Percentiles rank a stretch among this genome's conserved stretches.
Conservation (phyloP, 2,797 vertebrate species). For the Toxotes lorentzi region DNA sequence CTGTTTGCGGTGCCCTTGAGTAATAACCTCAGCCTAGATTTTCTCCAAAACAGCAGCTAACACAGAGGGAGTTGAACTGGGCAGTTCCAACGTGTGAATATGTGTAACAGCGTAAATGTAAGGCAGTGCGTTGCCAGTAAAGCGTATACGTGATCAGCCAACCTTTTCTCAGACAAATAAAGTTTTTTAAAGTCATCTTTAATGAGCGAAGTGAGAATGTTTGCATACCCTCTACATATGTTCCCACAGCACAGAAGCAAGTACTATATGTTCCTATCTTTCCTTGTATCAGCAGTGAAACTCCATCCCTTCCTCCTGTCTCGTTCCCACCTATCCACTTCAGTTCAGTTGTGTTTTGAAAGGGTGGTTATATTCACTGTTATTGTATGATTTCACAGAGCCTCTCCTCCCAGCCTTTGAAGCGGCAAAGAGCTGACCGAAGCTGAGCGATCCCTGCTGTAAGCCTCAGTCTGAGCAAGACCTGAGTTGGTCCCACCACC, state of each 20-base stretch:
- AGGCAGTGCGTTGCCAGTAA: slow-evolving; percentile 18
- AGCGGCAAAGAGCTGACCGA: slow-evolving; percentile 77
- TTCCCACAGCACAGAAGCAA: slow-evolving; percentile 63
- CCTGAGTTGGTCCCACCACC: slow-evolving; percentile 72
- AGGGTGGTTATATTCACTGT: slow-evolving; percentile 82
- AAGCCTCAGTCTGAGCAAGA: slow-evolving; percentile 78
- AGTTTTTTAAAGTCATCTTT: slow-evolving; percentile 30
- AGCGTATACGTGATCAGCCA: slow-evolving; percentile 21
- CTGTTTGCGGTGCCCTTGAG: slow-evolving; percentile 1
- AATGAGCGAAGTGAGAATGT: slow-evolving; percentile 29
- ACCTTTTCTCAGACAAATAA: slow-evolving; percentile 27
- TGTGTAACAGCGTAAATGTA: slow-evolving; percentile 14
- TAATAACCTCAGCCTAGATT: not conserved
- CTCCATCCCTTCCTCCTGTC: slow-evolving; percentile 76
- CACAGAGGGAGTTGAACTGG: slow-evolving; percentile 10
- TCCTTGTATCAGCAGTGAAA: slow-evolving; percentile 75
- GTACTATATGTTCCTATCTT: slow-evolving; percentile 65
- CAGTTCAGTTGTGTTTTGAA: slow-evolving; percentile 81
- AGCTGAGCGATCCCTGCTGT: slow-evolving; percentile 82
- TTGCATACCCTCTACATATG: slow-evolving; percentile 25
- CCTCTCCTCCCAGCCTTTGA: slow-evolving; percentile 84
- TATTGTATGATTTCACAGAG: slow-evolving; percentile 84
- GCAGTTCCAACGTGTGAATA: slow-evolving; percentile 19
- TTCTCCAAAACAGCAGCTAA: not conserved
- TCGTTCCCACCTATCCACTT: slow-evolving; percentile 81